These are phyloP conservation scores for Phymastichus coffea DNA, from an alignment of 1,140 invertebrate genomes.

Conservation along the genomic window DNA sequence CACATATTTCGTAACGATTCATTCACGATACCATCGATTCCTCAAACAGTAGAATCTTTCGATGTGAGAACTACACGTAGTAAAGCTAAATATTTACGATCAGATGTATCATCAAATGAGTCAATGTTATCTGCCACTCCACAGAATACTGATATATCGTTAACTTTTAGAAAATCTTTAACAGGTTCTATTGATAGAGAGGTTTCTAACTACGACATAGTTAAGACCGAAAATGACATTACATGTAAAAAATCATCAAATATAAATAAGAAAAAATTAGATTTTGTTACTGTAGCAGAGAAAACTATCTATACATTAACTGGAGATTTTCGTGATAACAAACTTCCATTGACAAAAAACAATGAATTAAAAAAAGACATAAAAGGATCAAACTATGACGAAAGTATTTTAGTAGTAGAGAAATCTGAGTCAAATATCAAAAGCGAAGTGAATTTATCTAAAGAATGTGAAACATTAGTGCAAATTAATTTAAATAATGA, in stretches of 20 bases:
- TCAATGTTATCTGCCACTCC: conserved; percentile 33
- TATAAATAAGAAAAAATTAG: too few species aligned
- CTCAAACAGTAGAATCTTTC: conserved; percentile 32
- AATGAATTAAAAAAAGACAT: too few species aligned
- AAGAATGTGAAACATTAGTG: too few species aligned
- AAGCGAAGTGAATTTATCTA: too few species aligned
- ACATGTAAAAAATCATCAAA: conserved; percentile 39
- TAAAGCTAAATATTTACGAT: conserved; percentile 47
- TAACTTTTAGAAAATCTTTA: conserved; percentile 51
- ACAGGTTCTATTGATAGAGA: conserved; percentile 59
- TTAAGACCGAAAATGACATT: conserved; percentile 51
- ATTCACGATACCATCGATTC: background rate
- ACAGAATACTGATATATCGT: conserved; percentile 46
- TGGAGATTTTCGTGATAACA: too few species aligned
- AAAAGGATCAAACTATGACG: too few species aligned
- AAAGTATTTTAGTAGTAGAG: too few species aligned
- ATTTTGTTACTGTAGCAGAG: too few species aligned
- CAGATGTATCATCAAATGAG: conserved; percentile 35
- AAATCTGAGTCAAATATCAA: too few species aligned
- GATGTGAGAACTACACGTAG: conserved; percentile 51
- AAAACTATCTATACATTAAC: too few species aligned
- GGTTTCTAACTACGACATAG: conserved; percentile 61
- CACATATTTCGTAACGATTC: conserved; percentile 25
- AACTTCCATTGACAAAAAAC: too few species aligned
- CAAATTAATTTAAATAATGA: too few species aligned